A percentile compares a stretch with the other conserved stretches of the same genome.
phyloP scores from a whole-genome alignment of 2,888 invertebrate genomes.

The Trissolcus japonicus region DNA sequence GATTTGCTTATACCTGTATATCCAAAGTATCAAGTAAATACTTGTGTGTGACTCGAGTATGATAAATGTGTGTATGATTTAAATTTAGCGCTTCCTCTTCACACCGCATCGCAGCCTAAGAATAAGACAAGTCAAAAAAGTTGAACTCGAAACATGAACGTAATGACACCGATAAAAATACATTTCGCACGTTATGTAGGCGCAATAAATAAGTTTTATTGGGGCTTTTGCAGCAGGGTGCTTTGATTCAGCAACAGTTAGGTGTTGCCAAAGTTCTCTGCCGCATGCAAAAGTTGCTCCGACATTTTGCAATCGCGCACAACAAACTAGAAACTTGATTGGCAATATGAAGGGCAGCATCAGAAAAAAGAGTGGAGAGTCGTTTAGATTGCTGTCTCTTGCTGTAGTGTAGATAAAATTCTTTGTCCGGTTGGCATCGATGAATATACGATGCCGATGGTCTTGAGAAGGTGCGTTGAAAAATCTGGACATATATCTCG shows the following conservation, averaged over 20 bases:
- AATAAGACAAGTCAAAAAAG: background rate
- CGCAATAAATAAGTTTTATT: constrained; percentile 35
- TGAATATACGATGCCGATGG: constrained; percentile 62
- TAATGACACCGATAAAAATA: constrained; percentile 4
- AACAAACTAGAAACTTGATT: constrained; percentile 61
- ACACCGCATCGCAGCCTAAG: too few relatives aligned
- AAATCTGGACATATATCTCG: constrained; percentile 44
- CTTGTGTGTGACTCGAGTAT: too few relatives aligned
- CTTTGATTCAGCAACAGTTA: constrained; percentile 33
- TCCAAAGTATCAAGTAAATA: too few relatives aligned
- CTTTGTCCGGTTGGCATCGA: constrained; percentile 61
- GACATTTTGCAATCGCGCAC: constrained; percentile 53
- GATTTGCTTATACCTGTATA: too few relatives aligned
- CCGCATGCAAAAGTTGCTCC: constrained; percentile 51
- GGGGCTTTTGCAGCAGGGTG: constrained; percentile 25
- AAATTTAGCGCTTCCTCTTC: too few relatives aligned
- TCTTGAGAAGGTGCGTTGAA: constrained; percentile 52
- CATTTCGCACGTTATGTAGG: constrained; percentile 23
- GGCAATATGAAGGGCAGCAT: constrained; percentile 55
- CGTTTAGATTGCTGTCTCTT: constrained; percentile 69
- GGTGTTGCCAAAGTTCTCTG: constrained; percentile 39
- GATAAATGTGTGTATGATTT: too few relatives aligned
- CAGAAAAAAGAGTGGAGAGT: constrained; percentile 55
- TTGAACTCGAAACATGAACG: background rate
- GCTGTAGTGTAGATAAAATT: constrained; percentile 43